phyloP scores from a whole-genome alignment of 2,797 vertebrate genomes.

The Pseudochirops corinnae region DNA sequence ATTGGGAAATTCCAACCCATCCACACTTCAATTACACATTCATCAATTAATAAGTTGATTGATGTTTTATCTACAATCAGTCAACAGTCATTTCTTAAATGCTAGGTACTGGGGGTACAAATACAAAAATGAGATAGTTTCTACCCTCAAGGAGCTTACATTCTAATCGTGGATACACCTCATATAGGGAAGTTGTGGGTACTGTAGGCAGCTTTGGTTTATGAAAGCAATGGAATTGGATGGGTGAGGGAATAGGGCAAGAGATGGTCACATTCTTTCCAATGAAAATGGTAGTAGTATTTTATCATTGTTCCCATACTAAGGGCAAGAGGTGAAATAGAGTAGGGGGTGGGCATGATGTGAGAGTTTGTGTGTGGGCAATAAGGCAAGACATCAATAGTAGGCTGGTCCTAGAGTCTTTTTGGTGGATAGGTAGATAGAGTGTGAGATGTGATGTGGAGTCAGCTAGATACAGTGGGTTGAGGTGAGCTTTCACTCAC shows the following conservation, averaged over 20 bases:
- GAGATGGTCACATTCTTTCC: not conserved
- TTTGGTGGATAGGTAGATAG: not conserved
- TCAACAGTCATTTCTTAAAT: not conserved
- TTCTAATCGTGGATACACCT: not conserved
- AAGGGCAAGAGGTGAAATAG: not conserved
- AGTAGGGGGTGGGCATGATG: not conserved
- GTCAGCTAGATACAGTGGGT: not conserved
- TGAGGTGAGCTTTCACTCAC: not conserved
- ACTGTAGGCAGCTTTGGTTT: not conserved
- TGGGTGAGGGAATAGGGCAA: not conserved
- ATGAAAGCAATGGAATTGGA: not conserved
- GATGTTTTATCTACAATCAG: not conserved
- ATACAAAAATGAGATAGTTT: not conserved
- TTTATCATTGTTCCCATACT: not conserved
- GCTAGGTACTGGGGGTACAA: not conserved
- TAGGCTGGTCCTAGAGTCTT: not conserved
- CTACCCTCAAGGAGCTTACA: not conserved
- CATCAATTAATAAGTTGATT: not conserved
- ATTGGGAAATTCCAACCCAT: not conserved
- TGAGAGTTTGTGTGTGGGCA: not conserved
- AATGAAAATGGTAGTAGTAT: not conserved
- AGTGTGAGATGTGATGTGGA: not conserved
- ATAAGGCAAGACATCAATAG: not conserved
- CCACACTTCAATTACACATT: not conserved
- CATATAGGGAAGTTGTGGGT: not conserved